Evolutionary conservation across 2,113 vertebrate species (phyloP), one percentile per base, ranked within the genome.

Genomic region (Asarcornis scutulata): DNA sequence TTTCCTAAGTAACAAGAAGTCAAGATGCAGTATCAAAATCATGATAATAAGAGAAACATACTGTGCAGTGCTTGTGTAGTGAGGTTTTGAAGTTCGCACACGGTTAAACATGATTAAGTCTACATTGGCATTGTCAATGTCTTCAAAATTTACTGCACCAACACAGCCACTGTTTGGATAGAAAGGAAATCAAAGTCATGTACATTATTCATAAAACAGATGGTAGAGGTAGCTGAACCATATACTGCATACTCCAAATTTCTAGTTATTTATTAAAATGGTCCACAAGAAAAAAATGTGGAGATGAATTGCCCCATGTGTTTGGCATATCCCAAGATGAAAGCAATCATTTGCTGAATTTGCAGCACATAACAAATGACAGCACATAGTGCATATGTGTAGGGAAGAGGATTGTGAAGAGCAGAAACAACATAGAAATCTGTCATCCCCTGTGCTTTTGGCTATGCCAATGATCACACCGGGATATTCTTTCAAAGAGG

Each of bases 61-160:
- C 97, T 83, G 16, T 46, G 96, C 83, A 50, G 96, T 95, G 18
- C 42, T 93, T 25, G 96, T 91, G 66, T 96, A 93, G 4, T 13
- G 42, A 34, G 93, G 97, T 23, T 96, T 62, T 38, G 92, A 64
- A 46, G 63, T 96, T 86, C 83, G 90, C 66, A 97, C 96, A 29
- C 74, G 13, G 55, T 97, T 98, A 66, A 98, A 52, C 2, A 96
- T 96, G 2, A 74, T 55, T 73, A 97, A 96, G 58, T 95, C 96
- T 85, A 96, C 95, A 13, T 32, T 26, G 4, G 96, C 95, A 87
- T 95, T 94, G 85, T 98, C 98, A 25, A 97, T 42, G 26, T 96
- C 93, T 16, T 99, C 98, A 59, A 97, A 91, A 74, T 98, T 92
- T 46, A 97, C 74, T 38, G 98, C 97, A 92, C 97, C 97, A 64